Conservation (phyloP, 2,888 invertebrate species). For the Tholera decimalis region DNA sequence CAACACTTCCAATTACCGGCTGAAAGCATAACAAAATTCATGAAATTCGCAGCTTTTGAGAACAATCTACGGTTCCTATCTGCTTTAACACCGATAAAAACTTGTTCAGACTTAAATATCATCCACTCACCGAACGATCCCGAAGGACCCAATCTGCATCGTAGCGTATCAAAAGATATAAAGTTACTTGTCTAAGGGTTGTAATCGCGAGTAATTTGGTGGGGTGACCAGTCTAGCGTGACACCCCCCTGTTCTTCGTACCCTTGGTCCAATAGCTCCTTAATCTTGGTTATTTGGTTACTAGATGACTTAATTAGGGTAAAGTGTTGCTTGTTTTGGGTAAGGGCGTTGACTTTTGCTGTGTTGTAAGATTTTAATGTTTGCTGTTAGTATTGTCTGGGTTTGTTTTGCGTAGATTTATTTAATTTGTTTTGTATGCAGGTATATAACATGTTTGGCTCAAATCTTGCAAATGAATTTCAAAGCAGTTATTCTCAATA, state of each 20-base stretch:
- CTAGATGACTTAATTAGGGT: slow-evolving; percentile 54
- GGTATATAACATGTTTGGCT: no score
- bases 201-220: slow-evolving; percentile 55
- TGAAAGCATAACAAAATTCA: slow-evolving; percentile 1
- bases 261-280: slow-evolving; percentile 49
- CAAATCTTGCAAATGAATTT: no score
- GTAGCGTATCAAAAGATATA: slow-evolving; percentile 55
- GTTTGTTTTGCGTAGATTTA: background rate
- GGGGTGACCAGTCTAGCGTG: slow-evolving; percentile 57
- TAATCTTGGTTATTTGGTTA: slow-evolving; percentile 56
- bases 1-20: slow-evolving; percentile 3
- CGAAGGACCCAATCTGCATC: slow-evolving; percentile 45
- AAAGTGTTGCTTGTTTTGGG: slow-evolving; percentile 19
- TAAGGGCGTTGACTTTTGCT: slow-evolving; percentile 13
- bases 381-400: background rate
- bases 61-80: background rate
- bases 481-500: no score
- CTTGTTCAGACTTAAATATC: slow-evolving; percentile 13
- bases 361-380: background rate
- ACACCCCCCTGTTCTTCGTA: slow-evolving; percentile 38
- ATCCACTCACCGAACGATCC: slow-evolving; percentile 23
- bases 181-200: slow-evolving; percentile 35
- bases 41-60: background rate
- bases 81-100: background rate
- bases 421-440: background rate